Evolutionary conservation across 2,797 vertebrate species (phyloP), one percentile per base, ranked within the genome.

Genomic region (Crenuchus spilurus): DNA sequence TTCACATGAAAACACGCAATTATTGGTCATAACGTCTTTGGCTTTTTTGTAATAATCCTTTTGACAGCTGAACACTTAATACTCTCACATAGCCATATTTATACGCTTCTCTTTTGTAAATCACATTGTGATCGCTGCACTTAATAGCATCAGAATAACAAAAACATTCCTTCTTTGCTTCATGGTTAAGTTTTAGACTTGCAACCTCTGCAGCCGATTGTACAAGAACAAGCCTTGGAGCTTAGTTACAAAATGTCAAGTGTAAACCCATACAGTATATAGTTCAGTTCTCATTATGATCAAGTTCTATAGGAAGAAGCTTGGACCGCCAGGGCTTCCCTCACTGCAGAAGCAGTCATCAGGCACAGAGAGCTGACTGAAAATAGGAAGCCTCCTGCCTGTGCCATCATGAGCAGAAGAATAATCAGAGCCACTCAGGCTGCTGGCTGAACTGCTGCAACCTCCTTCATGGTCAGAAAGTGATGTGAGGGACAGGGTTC

Each of bases 341-440:
- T 80, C 80, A 0, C 86, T 85, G 3, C 86, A 84, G 35, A 90
- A 62, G 10, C 52, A 20, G 0, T 92, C 91, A 2, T 95, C 92
- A 0, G 94, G 94, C 28, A 95, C 91, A 0, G 94, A 96, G 24
- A 95, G 88, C 72, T 94, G 93, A 75, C 95, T 96, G 90, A 96
- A 96, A 26, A 96, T 96, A 0, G 94, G 94, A 70, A 96, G 92
- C 5, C 95, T 90, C 6, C 78, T 86, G 28, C 83, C 84, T 0
- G 28, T 84, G 4, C 39, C 64, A 0, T 94, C 94, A 0, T 72
- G 87, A 26, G 80, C 90, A 0, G 88, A 81, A 8, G 86, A 84
- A 0, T 90, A 89, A 3, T 94, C 94, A 0, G 92, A 94, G 41
- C 92, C 93, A 0, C 90, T 95, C 55, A 92, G 89, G 5, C 93